phyloP scores from a whole-genome alignment of 1,140 invertebrate genomes.

The Lucilia sericata region DNA sequence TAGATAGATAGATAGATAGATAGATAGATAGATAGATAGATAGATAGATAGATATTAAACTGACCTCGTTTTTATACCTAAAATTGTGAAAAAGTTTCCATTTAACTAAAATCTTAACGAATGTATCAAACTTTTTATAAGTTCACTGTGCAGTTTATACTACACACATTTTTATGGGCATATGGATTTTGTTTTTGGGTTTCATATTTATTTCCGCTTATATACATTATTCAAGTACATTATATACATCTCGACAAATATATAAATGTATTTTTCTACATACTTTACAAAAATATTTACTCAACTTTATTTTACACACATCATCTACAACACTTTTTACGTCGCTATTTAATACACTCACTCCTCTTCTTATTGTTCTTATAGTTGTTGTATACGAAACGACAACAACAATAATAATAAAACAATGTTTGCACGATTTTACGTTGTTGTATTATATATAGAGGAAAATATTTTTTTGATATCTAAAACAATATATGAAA shows the following conservation, averaged over 20 bases:
- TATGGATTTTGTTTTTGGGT: background rate
- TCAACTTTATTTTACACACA: background rate
- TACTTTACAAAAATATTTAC: background rate
- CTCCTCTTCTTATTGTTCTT: background rate
- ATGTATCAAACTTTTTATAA: too few species aligned
- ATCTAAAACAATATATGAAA: background rate
- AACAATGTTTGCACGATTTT: background rate
- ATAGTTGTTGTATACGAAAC: background rate
- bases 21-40: too few species aligned
- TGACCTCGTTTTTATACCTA: too few species aligned
- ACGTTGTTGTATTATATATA: background rate
- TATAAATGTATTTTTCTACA: background rate
- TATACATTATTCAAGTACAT: background rate
- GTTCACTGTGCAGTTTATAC: too few species aligned
- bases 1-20: too few species aligned
- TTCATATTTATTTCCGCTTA: slow-evolving; percentile 2
- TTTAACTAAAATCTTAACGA: too few species aligned
- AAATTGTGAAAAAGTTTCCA: too few species aligned
- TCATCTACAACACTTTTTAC: background rate
- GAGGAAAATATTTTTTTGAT: background rate
- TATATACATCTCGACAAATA: background rate
- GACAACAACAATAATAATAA: background rate
- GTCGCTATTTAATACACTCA: background rate
- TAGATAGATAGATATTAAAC: too few species aligned
- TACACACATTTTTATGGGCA: too few species aligned